Evolutionary conservation across 1,140 invertebrate genomes (phyloP).

Genomic region (Ericerus pela): DNA sequence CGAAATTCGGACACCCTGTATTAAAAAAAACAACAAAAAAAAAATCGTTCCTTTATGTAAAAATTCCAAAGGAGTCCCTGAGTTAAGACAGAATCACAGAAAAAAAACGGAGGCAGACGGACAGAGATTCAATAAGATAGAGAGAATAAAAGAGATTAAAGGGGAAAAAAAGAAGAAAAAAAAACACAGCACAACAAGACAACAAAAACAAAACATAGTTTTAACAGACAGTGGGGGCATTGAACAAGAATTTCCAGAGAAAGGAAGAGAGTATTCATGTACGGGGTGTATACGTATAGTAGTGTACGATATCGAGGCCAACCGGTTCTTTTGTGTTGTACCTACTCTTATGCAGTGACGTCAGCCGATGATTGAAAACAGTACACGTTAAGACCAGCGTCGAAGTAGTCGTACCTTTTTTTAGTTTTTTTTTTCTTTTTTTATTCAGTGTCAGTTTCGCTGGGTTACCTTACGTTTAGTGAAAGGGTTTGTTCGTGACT

Average conservation of each 20-base stretch:
- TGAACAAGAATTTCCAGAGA: neutral
- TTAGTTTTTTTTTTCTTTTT: neutral
- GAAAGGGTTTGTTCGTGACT: neutral
- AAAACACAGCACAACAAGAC: too few species aligned
- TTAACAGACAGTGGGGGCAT: too few species aligned
- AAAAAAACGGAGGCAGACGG: too few species aligned
- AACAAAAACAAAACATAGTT: too few species aligned
- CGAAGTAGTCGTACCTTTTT: neutral
- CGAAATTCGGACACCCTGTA: too few species aligned
- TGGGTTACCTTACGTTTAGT: neutral
- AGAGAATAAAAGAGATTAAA: too few species aligned
- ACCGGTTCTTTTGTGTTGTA: constrained; percentile 3
- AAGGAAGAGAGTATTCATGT: neutral
- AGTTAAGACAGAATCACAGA: too few species aligned
- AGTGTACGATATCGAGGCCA: constrained; percentile 8
- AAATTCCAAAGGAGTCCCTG: too few species aligned
- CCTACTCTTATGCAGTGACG: neutral
- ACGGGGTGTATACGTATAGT: neutral
- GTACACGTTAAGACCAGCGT: neutral
- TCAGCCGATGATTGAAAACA: neutral
- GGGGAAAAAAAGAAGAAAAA: too few species aligned
- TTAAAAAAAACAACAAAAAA: too few species aligned
- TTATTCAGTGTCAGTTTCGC: neutral
- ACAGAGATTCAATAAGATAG: too few species aligned
- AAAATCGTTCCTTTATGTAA: too few species aligned